Percentiles rank a stretch among this genome's conserved stretches.
phyloP scores from a whole-genome alignment of 2,797 vertebrate genomes.

The Cyprinella venusta region DNA sequence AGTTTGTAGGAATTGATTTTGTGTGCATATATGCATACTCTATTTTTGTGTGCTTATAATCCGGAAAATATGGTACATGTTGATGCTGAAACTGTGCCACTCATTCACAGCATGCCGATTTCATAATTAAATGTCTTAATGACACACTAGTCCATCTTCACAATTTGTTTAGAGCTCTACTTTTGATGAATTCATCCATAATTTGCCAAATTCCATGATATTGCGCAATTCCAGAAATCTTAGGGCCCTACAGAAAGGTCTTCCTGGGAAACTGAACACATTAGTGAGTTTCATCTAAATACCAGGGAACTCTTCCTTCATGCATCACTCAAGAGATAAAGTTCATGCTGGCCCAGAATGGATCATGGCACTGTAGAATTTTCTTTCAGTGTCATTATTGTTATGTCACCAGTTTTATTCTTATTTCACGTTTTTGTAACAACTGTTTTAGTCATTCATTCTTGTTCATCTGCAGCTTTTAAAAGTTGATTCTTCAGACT shows the following conservation, averaged over 20 bases:
- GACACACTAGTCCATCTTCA: neutral
- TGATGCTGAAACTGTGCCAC: neutral
- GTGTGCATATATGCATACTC: neutral
- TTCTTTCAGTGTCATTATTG: neutral
- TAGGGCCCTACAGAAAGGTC: conserved; percentile 12
- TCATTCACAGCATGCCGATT: neutral
- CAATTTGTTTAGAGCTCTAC: neutral
- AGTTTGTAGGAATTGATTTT: neutral
- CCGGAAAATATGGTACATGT: neutral
- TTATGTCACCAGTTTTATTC: neutral
- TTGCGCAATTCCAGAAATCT: neutral
- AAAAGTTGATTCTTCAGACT: neutral
- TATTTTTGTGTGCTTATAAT: no score
- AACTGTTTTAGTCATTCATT: neutral
- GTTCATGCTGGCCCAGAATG: conserved; percentile 8
- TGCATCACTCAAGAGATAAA: neutral
- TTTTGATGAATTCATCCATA: neutral
- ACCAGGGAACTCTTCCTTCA: neutral
- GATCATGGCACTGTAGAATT: neutral
- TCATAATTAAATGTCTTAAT: neutral
- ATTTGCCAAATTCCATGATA: neutral
- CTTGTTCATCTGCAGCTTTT: neutral
- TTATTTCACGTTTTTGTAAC: no score
- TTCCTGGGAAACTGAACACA: neutral
- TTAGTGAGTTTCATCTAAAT: neutral